A percentile compares a stretch with the other conserved stretches of the same genome.
These are phyloP conservation scores for Antheraea assamensis DNA, from an alignment of 2,888 invertebrate species.

Conservation along the genomic window DNA sequence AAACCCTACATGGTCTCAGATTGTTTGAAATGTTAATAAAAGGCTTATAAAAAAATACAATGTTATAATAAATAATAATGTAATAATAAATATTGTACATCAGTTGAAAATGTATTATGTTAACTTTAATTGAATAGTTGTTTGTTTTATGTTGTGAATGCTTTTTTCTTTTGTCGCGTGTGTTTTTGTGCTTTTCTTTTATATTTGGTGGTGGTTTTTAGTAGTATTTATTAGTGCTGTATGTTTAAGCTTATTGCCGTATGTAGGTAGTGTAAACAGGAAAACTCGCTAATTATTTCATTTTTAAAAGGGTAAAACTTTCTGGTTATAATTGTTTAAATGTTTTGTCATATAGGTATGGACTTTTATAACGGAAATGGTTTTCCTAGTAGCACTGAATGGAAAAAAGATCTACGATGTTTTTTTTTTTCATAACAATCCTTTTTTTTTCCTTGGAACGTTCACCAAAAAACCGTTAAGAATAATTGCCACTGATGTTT, in stretches of 20 bases:
- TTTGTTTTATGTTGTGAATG: background rate
- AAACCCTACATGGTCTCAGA: too few relatives aligned
- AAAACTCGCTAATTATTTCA: background rate
- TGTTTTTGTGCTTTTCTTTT: background rate
- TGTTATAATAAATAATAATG: too few relatives aligned
- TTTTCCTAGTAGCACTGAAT: background rate
- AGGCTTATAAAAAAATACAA: too few relatives aligned
- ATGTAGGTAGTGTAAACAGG: background rate
- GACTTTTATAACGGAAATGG: background rate
- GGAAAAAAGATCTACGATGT: too few relatives aligned
- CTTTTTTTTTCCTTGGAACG: too few relatives aligned
- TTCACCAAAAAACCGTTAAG: too few relatives aligned
- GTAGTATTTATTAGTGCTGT: background rate
- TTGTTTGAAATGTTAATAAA: too few relatives aligned
- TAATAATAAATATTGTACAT: background rate
- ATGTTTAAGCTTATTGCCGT: background rate
- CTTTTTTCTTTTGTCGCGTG: background rate
- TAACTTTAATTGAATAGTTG: background rate
- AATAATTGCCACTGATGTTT: too few relatives aligned
- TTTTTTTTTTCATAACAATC: too few relatives aligned
- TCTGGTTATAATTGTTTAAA: background rate
- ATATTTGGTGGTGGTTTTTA: background rate
- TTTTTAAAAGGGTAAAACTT: background rate
- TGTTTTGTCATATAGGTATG: background rate
- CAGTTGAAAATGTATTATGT: background rate